These are phyloP conservation scores for Triplophysa bombifrons DNA, from an alignment of 2,797 vertebrate genomes.

Conservation along the genomic window DNA sequence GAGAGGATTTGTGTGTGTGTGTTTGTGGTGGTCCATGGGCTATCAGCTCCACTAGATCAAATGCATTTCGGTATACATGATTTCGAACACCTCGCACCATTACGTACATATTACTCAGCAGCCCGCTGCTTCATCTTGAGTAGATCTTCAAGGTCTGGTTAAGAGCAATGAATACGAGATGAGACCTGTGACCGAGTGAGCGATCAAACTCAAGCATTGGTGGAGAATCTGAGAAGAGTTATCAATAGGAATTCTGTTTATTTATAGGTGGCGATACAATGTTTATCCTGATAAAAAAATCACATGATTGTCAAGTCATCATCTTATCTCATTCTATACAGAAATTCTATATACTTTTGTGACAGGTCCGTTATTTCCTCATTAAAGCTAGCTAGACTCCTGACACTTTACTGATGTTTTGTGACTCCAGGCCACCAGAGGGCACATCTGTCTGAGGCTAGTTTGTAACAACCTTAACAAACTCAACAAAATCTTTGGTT, in stretches of 20 bases:
- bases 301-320: not conserved
- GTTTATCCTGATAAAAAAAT: not conserved
- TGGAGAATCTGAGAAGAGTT: slow-evolving; percentile 1
- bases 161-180: slow-evolving; percentile 33
- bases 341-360: not conserved
- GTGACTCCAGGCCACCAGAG: not conserved
- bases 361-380: not conserved
- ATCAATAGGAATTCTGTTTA: not conserved
- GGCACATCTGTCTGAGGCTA: not conserved
- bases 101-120: slow-evolving; percentile 42
- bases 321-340: not conserved
- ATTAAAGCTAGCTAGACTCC: not conserved
- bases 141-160: slow-evolving; percentile 45
- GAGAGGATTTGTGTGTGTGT: not conserved
- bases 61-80: slow-evolving; percentile 57
- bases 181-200: not conserved
- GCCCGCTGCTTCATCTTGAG: slow-evolving; percentile 38
- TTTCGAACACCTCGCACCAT: slow-evolving; percentile 44
- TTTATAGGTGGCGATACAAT: not conserved
- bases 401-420: not conserved
- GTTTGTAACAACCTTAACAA: not conserved
- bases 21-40: slow-evolving; percentile 4
- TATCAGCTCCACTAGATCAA: slow-evolving; percentile 65
- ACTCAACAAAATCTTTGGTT: not conserved
- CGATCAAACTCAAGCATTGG: slow-evolving; percentile 2